Base-by-base conservation (phyloP, 1,140 invertebrate species). In the Conus betulinus region DNA sequence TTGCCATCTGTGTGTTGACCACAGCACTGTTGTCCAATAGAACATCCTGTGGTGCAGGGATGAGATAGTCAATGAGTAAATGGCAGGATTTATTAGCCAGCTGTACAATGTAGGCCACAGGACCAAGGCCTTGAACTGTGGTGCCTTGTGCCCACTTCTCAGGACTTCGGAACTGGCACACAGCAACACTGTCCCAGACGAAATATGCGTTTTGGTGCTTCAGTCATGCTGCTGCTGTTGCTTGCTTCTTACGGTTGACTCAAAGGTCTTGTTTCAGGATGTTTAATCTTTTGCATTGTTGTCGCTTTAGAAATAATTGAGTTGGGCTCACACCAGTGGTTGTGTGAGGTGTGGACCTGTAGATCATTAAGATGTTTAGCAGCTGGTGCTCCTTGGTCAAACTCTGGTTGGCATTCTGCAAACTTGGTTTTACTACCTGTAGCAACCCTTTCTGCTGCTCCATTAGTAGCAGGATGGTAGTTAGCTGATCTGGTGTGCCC, bases 401-500 rank as follows among this genome's bases (percentile, higher is more conserved):
- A 39, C 39, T 71, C n/a, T 15, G 63, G 15, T 15, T 71, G n/a
- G 63, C 15, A 15, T n/a, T 71, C 63, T 71, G 15, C 63, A 71
- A 71, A n/a, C 63, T 71, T 71, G 57, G n/a, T 51, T 91, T 91
- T 25, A 92, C 79, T n/a, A 87, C 84, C 67, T 92, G 89, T 17
- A 92, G 87, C 63, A 85, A 82, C 20, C 20, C 88, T 25, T 89
- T 92, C 91, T 5, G 78, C 88, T 27, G 85, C n/a, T 53, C 91
- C 91, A 57, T 91, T 91, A 51, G 87, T 88, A 15, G 67, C 51
- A 15, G 63, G 63, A 71, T 71, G 63, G 63, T 71, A 71, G 15
- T 15, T 15, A 17, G 63, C 15, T 71, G 23, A 87, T n/a, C 63
- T 74, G n/a, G 88, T 89, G 81, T 94, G 93, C 25, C 90, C 88